A percentile compares a stretch with the other conserved stretches of the same genome.
Conservation (phyloP, 2,113 vertebrate genomes). For the Phalacrocorax brasilianus region DNA sequence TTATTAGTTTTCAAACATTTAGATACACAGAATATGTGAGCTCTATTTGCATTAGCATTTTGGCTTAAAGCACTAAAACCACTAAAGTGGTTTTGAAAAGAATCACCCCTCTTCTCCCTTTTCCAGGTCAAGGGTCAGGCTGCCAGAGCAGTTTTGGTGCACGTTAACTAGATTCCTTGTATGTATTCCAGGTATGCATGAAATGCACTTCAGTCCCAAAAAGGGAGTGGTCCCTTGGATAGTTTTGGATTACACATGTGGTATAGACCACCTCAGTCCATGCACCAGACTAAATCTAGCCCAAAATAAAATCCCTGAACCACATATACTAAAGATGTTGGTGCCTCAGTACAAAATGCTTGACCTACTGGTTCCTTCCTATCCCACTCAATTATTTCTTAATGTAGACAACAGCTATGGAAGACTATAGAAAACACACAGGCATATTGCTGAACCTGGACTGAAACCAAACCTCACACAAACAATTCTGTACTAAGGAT, state of each 20-base stretch:
- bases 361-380: neutral
- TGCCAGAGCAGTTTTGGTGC: neutral
- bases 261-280: neutral
- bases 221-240: neutral
- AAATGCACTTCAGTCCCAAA: neutral
- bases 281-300: neutral
- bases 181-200: neutral
- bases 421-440: accelerated
- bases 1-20: neutral
- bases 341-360: neutral
- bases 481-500: neutral
- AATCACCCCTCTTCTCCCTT: neutral
- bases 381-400: neutral
- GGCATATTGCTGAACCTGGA: neutral
- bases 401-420: neutral
- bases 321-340: neutral
- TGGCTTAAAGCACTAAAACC: neutral
- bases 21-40: neutral
- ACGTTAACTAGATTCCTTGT: neutral
- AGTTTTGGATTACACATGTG: neutral
- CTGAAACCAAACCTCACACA: neutral
- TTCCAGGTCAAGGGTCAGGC: neutral
- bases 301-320: neutral
- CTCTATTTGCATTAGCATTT: neutral
- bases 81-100: neutral